These are phyloP conservation scores for Callinectes sapidus DNA, from an alignment of 2,888 invertebrate genomes.

Conservation along the genomic window DNA sequence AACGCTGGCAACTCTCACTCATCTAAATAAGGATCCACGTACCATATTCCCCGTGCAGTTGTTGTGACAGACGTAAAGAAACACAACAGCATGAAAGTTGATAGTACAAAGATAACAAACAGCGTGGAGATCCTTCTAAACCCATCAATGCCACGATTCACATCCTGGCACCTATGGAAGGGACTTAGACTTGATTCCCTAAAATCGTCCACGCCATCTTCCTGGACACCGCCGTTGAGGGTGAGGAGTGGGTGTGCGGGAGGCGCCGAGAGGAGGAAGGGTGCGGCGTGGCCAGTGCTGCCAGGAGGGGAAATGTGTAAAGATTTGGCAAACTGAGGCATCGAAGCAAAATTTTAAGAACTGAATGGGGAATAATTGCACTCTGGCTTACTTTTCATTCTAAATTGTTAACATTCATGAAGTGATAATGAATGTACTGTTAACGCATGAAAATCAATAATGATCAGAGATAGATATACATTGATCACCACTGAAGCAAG, in stretches of 20 bases:
- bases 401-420: neutral
- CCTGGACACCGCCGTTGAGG: neutral
- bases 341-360: neutral
- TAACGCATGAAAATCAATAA: too few relatives aligned
- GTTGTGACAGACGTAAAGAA: neutral
- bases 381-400: neutral
- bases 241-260: neutral
- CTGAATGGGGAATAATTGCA: neutral
- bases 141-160: neutral
- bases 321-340: neutral
- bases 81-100: neutral
- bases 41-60: neutral
- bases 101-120: neutral
- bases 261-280: neutral
- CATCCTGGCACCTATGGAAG: neutral
- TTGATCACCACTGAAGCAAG: neutral
- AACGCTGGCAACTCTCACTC: neutral
- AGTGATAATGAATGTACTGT: too few relatives aligned
- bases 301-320: neutral
- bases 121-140: neutral
- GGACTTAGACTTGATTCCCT: neutral
- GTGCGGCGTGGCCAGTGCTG: conserved; percentile 11
- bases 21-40: neutral
- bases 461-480: neutral
- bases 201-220: neutral